Base-by-base conservation (phyloP, 2,113 vertebrate genomes). In the Hystrix brachyura region DNA sequence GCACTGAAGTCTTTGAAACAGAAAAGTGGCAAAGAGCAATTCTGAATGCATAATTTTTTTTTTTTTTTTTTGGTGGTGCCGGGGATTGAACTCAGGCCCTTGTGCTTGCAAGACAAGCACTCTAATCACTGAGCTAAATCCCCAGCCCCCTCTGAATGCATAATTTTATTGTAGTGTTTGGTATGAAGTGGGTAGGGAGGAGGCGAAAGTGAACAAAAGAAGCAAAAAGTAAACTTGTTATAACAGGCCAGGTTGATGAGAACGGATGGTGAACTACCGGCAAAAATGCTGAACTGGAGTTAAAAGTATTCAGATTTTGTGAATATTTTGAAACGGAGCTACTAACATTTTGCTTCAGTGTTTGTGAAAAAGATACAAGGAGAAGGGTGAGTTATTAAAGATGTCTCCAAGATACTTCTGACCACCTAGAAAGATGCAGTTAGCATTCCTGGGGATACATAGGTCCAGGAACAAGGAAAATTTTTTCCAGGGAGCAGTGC, bases 391-490 rank as follows among this genome's bases (percentile, higher is more conserved):
- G 11, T 29, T 7, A 62, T 46, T 12, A 25, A 85, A 6, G 53
- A 13, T 79, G 27, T 23, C n/a, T 83, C 21, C 11, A 78, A 32
- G 11, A 18, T 13, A 7, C 2, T 21, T 17, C 10, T 59, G 27
- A 53, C 46, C 65, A 74, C 60, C 27, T 43, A 21, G 25, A 62
- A n/a, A 69, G 7, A 34, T 53, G 1, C 0, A 21, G 3, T 79
- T 60, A 78, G 1, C 29, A 32, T 62, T n/a, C 18, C 5, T 1
- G 34, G 18, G 46, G 10, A 9, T 10, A 25, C 4, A 5, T 5
- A 72, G 27, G 7, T 0, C 0, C 13, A 7, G 62, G 15, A 18
- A 10, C 59, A 29, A 0, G 5, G 11, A 43, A 2, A 4, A n/a
- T 34, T 18, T 25, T 81, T 85, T 21, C 17, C 17, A 7, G 1